Base-by-base conservation (phyloP, 2,888 invertebrate species). In the Salpingus planirostris region DNA sequence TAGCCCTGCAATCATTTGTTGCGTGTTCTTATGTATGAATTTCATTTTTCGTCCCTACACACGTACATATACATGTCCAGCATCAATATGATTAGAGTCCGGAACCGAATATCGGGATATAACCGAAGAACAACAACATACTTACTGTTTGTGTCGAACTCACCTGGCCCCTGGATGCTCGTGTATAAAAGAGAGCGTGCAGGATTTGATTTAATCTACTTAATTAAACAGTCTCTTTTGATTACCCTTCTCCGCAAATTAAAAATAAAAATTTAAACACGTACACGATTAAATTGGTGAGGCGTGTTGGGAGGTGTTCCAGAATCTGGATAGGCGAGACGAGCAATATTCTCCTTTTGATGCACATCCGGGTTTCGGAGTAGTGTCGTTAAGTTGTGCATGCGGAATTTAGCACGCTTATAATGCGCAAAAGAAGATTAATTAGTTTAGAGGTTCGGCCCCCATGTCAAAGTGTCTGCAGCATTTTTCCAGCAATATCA, bases 191-290 rank as follows among this genome's bases (percentile, higher is more conserved):
- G 18, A 27, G 27, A 27, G 15, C 33, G 24, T 32, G 23, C 21
- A 38, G 22, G 32, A 11, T 31, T 34, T 38, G 34, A 34, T 38
- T 31, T 34, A 38, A 38, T 38, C 34, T 38, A 31, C 25, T 38
- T 38, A 38, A 34, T 38, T 38, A 38, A 34, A 34, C 38, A 34
- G 30, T 24, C 34, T 34, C 24, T 38, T 38, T 31, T 38, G 38
- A 38, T 38, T 35, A 38, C 31, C 28, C 34, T 38, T 7, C 29
- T 31, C 31, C 25, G 28, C 31, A 38, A 38, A 38, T 38, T 38
- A 34, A 38, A 34, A 38, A 38, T 34, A 31, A 38, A 38, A 38
- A 38, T 31, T 38, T 38, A 25, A 38, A 29, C 34, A 27, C 33
- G 31, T 34, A 31, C 31, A 22, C 31, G 38, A 34, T 38, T 38